Evolutionary conservation across 2,888 invertebrate species (phyloP).

Genomic region (Cylindroiulus punctatus): DNA sequence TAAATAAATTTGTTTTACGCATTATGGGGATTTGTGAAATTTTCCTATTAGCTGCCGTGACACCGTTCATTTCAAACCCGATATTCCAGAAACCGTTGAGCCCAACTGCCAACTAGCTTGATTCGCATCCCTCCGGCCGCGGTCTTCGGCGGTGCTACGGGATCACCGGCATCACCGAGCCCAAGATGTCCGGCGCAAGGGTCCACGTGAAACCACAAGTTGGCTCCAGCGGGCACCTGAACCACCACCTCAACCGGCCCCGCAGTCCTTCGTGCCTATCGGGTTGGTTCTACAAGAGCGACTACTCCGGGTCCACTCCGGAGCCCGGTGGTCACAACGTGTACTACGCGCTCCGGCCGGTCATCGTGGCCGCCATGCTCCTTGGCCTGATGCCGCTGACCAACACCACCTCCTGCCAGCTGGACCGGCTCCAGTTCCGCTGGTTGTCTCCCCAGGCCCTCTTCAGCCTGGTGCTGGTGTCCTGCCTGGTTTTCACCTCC

Average conservation of each 20-base stretch:
- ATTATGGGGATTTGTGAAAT: too few relatives aligned
- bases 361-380: constrained; percentile 7
- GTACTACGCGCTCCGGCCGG: constrained; percentile 32
- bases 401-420: background rate
- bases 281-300: constrained; percentile 23
- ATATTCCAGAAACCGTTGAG: too few relatives aligned
- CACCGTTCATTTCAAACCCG: too few relatives aligned
- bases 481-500: constrained; percentile 12
- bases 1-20: too few relatives aligned
- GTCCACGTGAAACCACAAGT: background rate
- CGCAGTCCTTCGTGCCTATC: background rate
- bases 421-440: background rate
- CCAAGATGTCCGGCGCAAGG: background rate
- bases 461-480: background rate
- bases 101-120: too few relatives aligned
- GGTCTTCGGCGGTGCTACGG: too few relatives aligned
- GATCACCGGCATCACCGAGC: background rate
- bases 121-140: too few relatives aligned
- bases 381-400: constrained; percentile 46
- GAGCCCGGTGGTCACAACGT: background rate
- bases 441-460: constrained; percentile 2
- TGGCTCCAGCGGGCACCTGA: background rate
- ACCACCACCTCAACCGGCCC: background rate
- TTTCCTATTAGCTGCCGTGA: too few relatives aligned
- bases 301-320: background rate